These are phyloP conservation scores for Salvelinus namaycush DNA, from an alignment of 2,113 vertebrate genomes.

Conservation along the genomic window DNA sequence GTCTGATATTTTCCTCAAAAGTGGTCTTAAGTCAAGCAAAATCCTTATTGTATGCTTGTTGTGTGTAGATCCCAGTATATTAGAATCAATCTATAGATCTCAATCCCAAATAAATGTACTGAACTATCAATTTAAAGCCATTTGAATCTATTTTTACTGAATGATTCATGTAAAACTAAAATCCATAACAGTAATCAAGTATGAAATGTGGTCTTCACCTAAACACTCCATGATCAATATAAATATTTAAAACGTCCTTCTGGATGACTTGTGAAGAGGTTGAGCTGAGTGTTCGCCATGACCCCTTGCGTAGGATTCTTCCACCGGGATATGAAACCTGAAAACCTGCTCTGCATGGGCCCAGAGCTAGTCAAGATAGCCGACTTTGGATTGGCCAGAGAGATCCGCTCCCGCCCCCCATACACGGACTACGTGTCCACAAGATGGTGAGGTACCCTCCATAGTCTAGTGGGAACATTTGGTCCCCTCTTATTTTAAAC, in stretches of 20 bases:
- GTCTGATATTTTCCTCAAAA: too few relatives aligned
- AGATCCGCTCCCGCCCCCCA: slow-evolving; percentile 93
- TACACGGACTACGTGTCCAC: slow-evolving; percentile 98
- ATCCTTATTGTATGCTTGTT: too few relatives aligned
- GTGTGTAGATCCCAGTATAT: too few relatives aligned
- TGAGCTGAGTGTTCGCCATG: not conserved
- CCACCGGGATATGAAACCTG: slow-evolving; percentile 98
- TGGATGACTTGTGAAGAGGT: not conserved
- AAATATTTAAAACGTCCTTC: not conserved
- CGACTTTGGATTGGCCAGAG: slow-evolving; percentile 96
- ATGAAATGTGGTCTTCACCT: too few relatives aligned
- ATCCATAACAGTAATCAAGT: not conserved
- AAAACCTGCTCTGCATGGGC: slow-evolving; percentile 96
- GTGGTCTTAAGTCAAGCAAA: too few relatives aligned
- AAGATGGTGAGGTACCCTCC: slow-evolving; percentile 78
- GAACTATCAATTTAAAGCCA: too few relatives aligned
- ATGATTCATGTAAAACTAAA: too few relatives aligned
- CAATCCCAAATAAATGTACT: too few relatives aligned
- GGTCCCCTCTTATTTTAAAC: too few relatives aligned
- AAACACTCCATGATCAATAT: not conserved
- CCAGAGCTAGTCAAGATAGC: slow-evolving; percentile 98
- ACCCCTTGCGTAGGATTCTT: slow-evolving; percentile 83
- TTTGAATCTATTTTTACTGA: too few relatives aligned
- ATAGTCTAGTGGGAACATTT: too few relatives aligned
- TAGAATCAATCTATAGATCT: too few relatives aligned